These are phyloP conservation scores for Pollenia labialis DNA, from an alignment of 2,888 invertebrate genomes.

Conservation along the genomic window DNA sequence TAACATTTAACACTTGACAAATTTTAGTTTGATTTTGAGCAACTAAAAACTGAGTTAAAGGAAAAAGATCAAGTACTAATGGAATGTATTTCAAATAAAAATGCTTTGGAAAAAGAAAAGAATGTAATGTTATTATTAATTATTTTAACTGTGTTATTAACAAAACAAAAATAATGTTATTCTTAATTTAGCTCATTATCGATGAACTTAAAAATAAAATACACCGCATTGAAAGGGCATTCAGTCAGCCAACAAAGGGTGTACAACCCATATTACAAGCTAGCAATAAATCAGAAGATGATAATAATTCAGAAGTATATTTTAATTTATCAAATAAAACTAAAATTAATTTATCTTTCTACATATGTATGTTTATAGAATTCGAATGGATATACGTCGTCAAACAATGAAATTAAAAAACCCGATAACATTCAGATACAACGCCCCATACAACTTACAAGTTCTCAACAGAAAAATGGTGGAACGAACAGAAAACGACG, in stretches of 20 bases:
- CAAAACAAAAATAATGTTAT: background rate
- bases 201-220: slow-evolving; percentile 73
- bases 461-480: slow-evolving; percentile 8
- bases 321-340: background rate
- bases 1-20: background rate
- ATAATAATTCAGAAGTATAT: slow-evolving; percentile 35
- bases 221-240: slow-evolving; percentile 70
- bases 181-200: slow-evolving; percentile 65
- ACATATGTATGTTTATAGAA: no score
- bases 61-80: slow-evolving; percentile 63
- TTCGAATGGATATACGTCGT: background rate
- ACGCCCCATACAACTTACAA: slow-evolving; percentile 29
- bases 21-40: slow-evolving; percentile 51
- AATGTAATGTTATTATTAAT: slow-evolving; percentile 61
- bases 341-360: background rate
- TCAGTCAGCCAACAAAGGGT: slow-evolving; percentile 66
- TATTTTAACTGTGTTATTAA: background rate
- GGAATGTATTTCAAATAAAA: slow-evolving; percentile 61
- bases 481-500: slow-evolving; percentile 45
- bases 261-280: slow-evolving; percentile 47
- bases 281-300: background rate
- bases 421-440: background rate
- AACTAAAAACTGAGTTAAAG: slow-evolving; percentile 54
- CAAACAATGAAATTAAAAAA: slow-evolving; percentile 43
- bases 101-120: slow-evolving; percentile 69